Base-by-base conservation (phyloP, 2,888 invertebrate species). In the Celastrina argiolus region DNA sequence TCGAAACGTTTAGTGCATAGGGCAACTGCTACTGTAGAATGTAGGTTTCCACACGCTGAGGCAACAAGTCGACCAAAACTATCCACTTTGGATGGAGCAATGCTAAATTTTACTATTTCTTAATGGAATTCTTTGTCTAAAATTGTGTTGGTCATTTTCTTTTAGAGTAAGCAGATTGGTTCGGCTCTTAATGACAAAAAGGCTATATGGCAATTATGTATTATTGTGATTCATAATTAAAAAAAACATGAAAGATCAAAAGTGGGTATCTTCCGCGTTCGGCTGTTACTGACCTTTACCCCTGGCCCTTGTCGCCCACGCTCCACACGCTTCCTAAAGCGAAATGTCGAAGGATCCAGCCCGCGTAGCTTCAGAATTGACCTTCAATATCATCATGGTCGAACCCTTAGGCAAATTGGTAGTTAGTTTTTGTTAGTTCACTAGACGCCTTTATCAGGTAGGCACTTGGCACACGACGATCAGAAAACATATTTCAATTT, bases 281-380 rank as follows among this genome's bases (percentile, higher is more conserved):
- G 51, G 22, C 10, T 22, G 22, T 51, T 12, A 5, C 18, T 51
- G 51, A 51, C 51, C 51, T 51, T 51, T 51, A 51, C 14, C 22
- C 22, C 22, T 51, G 51, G 22, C 51, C 51, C 51, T 51, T 26
- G 51, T 51, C 51, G 26, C 51, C 51, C 22, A 26, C 45, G 45
- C 18, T n/a, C 45, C 56, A 12, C 58, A 8, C 31, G 58, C 16
- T 58, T 58, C 58, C 58, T 58, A 31, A 14, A 58, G 58, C 31
- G 58, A 58, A 58, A 58, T 58, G 31, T 58, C 58, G 31, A 58
- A 28, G 31, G 51, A 51, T 16, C 45, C 18, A 22, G 51, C 8
- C 22, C 22, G 51, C 22, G 51, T 12, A 22, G 51, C 51, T 22
- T 12, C 2, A 10, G 12, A 51, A 12, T 51, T 51, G 51, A 22